Evolutionary conservation across 2,888 invertebrate genomes (phyloP).

Genomic region (Eupithecia dodoneata): DNA sequence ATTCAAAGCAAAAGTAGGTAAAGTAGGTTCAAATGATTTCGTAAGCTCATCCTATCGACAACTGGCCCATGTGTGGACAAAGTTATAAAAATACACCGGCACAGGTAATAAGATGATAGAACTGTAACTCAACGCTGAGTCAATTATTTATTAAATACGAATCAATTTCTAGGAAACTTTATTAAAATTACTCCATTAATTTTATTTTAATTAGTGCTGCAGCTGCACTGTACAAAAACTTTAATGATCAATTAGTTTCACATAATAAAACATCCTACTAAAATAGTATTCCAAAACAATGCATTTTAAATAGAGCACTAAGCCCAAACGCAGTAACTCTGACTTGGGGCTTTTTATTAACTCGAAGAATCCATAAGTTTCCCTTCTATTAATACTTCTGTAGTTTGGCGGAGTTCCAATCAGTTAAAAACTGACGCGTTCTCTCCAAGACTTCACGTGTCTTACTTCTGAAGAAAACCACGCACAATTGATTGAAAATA

Average conservation of each 20-base stretch:
- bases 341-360: neutral
- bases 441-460: conserved; percentile 65
- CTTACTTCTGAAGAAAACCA: conserved; percentile 54
- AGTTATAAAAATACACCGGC: neutral
- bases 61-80: neutral
- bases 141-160: neutral
- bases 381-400: conserved; percentile 20
- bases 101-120: neutral
- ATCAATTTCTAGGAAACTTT: no score
- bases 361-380: conserved; percentile 14
- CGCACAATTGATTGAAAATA: conserved; percentile 48
- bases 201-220: no score
- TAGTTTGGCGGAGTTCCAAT: conserved; percentile 46
- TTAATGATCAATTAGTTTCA: no score
- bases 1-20: neutral
- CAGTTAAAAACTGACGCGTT: conserved; percentile 43
- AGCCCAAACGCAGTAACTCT: neutral
- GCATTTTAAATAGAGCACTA: neutral
- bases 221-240: no score
- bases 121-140: neutral
- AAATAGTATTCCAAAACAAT: neutral
- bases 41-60: neutral
- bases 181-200: no score
- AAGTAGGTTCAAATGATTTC: neutral
- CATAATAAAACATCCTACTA: no score